Conservation (phyloP, 2,113 vertebrate species). For the Barbus barbus region DNA sequence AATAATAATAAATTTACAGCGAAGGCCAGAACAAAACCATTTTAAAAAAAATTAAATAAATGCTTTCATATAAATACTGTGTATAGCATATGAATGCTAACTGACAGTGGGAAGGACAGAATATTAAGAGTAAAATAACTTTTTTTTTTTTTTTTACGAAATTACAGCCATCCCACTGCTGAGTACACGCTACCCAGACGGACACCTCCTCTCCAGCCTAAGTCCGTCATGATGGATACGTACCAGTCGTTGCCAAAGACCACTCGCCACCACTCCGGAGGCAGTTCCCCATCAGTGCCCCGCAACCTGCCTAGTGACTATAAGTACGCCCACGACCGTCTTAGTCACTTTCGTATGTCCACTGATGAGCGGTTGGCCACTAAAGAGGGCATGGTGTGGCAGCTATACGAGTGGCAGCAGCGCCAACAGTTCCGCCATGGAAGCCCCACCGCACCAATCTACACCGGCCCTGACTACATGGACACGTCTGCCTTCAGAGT, state of each 20-base stretch:
- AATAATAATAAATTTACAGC: neutral
- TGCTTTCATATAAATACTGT: neutral
- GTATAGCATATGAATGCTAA: neutral
- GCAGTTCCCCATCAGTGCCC: slow-evolving; percentile 79
- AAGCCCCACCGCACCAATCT: slow-evolving; percentile 88
- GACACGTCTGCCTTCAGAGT: slow-evolving; percentile 86
- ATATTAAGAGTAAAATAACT: neutral
- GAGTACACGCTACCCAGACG: slow-evolving; percentile 84
- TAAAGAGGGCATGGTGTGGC: slow-evolving; percentile 96
- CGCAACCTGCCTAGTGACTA: slow-evolving; percentile 93
- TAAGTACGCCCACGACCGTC: slow-evolving; percentile 94
- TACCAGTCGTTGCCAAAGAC: slow-evolving; percentile 94
- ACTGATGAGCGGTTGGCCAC: slow-evolving; percentile 89
- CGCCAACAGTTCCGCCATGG: slow-evolving; percentile 96
- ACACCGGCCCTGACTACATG: slow-evolving; percentile 80
- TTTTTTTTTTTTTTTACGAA: too few species aligned
- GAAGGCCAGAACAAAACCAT: neutral
- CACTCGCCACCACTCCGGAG: slow-evolving; percentile 76
- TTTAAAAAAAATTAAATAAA: neutral
- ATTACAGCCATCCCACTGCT: slow-evolving; percentile 72
- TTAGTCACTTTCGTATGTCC: slow-evolving; percentile 97
- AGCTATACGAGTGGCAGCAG: slow-evolving; percentile 98
- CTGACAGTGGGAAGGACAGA: neutral
- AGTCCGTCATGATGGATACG: slow-evolving; percentile 76
- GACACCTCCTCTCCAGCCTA: slow-evolving; percentile 81